Base-by-base conservation (phyloP, 2,113 vertebrate species). In the Heptranchias perlo region DNA sequence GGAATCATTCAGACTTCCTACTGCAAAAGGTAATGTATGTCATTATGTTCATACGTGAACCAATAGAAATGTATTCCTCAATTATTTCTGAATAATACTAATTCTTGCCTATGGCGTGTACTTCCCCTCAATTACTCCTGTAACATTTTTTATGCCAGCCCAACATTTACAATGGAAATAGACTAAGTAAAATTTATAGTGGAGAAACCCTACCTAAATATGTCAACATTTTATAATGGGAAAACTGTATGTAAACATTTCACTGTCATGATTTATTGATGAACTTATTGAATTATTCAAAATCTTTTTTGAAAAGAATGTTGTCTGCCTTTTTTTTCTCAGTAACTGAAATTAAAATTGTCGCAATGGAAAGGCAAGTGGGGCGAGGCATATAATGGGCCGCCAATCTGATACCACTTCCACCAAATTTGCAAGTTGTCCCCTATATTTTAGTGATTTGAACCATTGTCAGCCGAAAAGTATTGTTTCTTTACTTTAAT, bases 1-100 rank as follows among this genome's bases (percentile, higher is more conserved):
- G 6, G 98, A 98, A 96, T 96, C 97, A 86, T 97, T 97, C 96
- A 96, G 97, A 96, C 97, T 97, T 96, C 97, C 98, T 96, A 97
- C 97, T 44, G 96, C 96, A 47, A 97, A 97, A 97, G 98, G 98
- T 98, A 96, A 61, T 94, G 62, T 14, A 62, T 67, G 23, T 54
- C 76, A 62, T 65, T 95, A 35, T 89, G 44, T 62, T 31, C 6
- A 47, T 58, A 82, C n/a, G 21, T 44, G 16, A 11, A 58, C 47
- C 28, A 23, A 54, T 11, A 82, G 13, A 54, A 82, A 16, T 58
- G 31, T 28, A 54, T 52, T 96, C 7, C 25, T 58, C 49, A 39
- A 82, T 54, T 35, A 52, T 76, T 54, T 54, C 44, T 73, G 49
- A 35, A 69, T 58, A 93, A 35, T 61, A 94, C 28, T 28, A 52